Percentiles rank a stretch among this genome's conserved stretches.
Conservation (phyloP, 2,113 vertebrate genomes). For the Hydrolagus affinis region DNA sequence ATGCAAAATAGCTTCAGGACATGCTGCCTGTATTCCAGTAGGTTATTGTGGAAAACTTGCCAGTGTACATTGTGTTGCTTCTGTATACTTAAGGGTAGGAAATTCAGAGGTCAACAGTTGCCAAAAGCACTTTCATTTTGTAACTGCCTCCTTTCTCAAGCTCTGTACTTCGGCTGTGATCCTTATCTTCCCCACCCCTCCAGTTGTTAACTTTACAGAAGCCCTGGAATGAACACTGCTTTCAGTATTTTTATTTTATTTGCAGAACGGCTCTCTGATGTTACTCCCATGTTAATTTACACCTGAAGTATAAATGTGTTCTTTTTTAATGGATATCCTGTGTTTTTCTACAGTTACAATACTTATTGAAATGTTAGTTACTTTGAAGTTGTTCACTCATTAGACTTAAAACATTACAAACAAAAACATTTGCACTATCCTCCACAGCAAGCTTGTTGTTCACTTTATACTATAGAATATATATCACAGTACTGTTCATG, state of each 20-base stretch:
- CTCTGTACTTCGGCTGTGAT: constrained; percentile 45
- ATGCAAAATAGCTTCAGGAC: constrained; percentile 58
- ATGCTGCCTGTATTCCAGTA: constrained; percentile 53
- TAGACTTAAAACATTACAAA: too few species aligned
- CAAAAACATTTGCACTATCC: too few species aligned
- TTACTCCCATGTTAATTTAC: too few species aligned
- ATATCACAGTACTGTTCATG: too few species aligned
- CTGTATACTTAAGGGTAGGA: constrained; percentile 54
- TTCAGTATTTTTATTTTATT: neutral
- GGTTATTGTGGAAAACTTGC: constrained; percentile 58
- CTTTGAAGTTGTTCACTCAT: too few species aligned
- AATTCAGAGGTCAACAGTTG: constrained; percentile 62
- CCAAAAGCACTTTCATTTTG: constrained; percentile 56
- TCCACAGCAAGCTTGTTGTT: too few species aligned
- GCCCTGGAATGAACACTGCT: neutral
- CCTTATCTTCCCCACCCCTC: constrained; percentile 42
- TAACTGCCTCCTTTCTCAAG: constrained; percentile 47
- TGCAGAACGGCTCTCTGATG: neutral
- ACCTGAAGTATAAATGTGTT: too few species aligned
- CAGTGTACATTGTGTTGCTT: constrained; percentile 52
- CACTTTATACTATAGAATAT: too few species aligned
- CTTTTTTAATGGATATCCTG: too few species aligned
- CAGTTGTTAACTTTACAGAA: constrained; percentile 36
- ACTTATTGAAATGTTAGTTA: too few species aligned
- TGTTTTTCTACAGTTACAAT: too few species aligned